Evolutionary conservation across 53 echinoderm and acorn worm genomes (phyloP), one percentile per base, ranked within the genome.

Genomic region (Pentamera pediparva): DNA sequence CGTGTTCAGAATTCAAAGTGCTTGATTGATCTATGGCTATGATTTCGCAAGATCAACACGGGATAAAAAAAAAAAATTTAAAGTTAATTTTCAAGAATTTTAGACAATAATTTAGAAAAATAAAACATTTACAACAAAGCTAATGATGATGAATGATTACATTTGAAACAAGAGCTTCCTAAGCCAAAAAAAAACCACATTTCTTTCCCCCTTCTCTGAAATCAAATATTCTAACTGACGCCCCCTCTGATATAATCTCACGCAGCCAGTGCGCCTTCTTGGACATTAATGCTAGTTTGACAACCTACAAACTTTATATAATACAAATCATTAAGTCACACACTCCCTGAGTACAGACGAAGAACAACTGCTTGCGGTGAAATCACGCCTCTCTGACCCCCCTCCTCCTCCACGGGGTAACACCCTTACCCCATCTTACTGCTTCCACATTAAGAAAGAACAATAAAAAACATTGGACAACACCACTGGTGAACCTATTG

Each of bases 301-400:
- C 67, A 67, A 67, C 67, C 45, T 67, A 67, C 67, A 67, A 67
- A 67, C 67, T 67, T 67, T 41, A 67, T 67, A 67, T 67, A 43
- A 67, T 67, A 67, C 67, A 67, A 67, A 26, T 67, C 67, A 67
- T 67, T 67, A 67, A 67, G 67, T 67, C 67, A 67, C 67, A 67
- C 67, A 67, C 67, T 67, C 67, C 67, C 67, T 67, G 67, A 67
- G 67, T 67, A 67, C 67, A 40, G 31, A 67, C 45, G 67, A 67
- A 67, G 67, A n/a, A 67, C 67, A 67, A 67, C 67, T 67, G 67
- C 67, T 62, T 67, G 67, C 39, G 41, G 67, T 67, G 67, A 67
- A 67, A 67, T 67, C n/a, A n/a, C n/a, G n/a, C n/a, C n/a, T n/a
- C 30, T 65, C 45, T 30, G 40, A 37, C 67, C 41, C 41, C 30